Evolutionary conservation across 1,140 invertebrate genomes (phyloP).

Genomic region (Drosophila bipectinata): DNA sequence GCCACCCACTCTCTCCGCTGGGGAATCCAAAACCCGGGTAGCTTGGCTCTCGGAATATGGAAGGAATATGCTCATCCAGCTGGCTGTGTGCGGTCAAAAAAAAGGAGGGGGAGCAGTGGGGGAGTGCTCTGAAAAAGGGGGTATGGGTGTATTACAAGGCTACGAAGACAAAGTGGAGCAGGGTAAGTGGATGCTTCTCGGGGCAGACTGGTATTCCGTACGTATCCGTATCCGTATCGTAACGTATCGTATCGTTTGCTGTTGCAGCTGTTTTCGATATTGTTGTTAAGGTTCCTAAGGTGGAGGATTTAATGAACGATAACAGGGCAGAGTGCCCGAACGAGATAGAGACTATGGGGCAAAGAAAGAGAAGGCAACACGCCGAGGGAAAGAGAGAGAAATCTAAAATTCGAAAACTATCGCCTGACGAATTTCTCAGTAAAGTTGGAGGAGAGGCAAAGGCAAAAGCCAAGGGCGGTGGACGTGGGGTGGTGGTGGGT

Average conservation of each 20-base stretch:
- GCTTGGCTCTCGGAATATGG: neutral
- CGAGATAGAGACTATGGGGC: too few species aligned
- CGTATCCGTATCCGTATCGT: neutral
- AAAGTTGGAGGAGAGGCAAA: too few species aligned
- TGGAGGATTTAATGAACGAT: conserved; percentile 80
- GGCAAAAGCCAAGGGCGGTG: neutral
- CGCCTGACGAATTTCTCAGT: neutral
- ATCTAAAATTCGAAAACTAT: neutral
- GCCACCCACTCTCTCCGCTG: conserved; percentile 14
- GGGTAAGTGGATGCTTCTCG: conserved; percentile 53
- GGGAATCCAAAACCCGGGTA: conserved; percentile 15
- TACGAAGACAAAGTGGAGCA: conserved; percentile 60
- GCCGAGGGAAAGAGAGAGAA: neutral
- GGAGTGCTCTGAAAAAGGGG: neutral
- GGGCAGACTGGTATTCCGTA: neutral
- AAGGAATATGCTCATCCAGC: conserved; percentile 34
- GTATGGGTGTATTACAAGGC: conserved; percentile 6
- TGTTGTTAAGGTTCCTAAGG: conserved; percentile 73
- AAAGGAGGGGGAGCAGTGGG: neutral
- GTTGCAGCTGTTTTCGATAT: conserved; percentile 72
- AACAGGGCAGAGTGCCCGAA: conserved; percentile 28
- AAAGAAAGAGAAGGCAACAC: neutral
- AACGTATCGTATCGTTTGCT: conserved; percentile 30
- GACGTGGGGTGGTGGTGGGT: too few species aligned
- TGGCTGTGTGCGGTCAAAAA: conserved; percentile 41